A percentile compares a stretch with the other conserved stretches of the same genome.
Conservation (phyloP, 2,113 vertebrate genomes). For the Myodes glareolus region DNA sequence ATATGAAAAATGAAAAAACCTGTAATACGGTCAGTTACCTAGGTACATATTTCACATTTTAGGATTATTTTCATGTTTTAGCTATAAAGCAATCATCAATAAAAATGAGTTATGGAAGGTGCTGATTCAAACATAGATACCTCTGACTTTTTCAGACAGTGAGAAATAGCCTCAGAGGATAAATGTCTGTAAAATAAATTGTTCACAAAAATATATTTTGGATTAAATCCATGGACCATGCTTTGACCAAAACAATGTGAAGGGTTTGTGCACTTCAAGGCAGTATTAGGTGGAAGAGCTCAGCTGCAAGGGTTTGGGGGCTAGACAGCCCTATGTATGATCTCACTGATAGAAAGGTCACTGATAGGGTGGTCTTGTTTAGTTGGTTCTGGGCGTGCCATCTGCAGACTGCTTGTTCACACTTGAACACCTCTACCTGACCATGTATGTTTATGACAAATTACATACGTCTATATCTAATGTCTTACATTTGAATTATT, state of each 20-base stretch:
- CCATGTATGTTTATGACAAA: neutral
- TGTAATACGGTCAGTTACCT: conserved; percentile 23
- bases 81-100: conserved; percentile 55
- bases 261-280: conserved; percentile 16
- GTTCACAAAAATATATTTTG: conserved; percentile 54
- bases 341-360: neutral
- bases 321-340: neutral
- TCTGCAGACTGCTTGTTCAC: neutral
- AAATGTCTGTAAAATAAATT: conserved; percentile 62
- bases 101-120: conserved; percentile 73
- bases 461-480: neutral
- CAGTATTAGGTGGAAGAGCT: neutral
- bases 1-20: conserved; percentile 25
- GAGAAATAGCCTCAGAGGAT: conserved; percentile 57
- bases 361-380: neutral
- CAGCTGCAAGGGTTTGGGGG: neutral
- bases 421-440: neutral
- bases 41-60: conserved; percentile 30
- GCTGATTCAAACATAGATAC: conserved; percentile 65
- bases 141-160: conserved; percentile 58
- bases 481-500: neutral
- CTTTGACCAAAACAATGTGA: neutral
- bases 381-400: neutral
- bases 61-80: conserved; percentile 56
- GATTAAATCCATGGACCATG: conserved; percentile 45